phyloP scores from a whole-genome alignment of 2,888 invertebrate species.

The Aspidiotus destructor region DNA sequence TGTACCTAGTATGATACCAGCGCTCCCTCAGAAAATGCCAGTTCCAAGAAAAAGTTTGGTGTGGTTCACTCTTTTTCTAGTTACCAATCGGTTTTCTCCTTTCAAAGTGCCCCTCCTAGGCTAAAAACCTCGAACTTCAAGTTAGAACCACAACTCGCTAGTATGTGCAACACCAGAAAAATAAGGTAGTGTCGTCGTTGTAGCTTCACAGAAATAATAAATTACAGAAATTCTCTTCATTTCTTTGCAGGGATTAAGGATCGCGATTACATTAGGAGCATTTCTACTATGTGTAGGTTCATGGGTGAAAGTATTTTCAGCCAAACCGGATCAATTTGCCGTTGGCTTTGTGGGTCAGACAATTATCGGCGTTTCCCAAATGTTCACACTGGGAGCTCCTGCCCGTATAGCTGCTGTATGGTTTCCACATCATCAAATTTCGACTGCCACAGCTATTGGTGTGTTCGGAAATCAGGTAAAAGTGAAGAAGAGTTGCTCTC shows the following conservation, averaged over 20 bases:
- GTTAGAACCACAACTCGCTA: too few relatives aligned
- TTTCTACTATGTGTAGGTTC: conserved; percentile 79
- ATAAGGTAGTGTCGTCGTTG: too few relatives aligned
- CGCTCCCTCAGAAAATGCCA: too few relatives aligned
- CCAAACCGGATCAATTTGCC: conserved; percentile 73
- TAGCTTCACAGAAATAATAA: too few relatives aligned
- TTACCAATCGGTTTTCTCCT: too few relatives aligned
- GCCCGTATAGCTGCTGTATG: conserved; percentile 90
- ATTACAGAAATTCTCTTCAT: too few relatives aligned
- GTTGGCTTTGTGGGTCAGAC: conserved; percentile 84
- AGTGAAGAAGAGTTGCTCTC: neutral
- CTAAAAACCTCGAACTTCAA: too few relatives aligned
- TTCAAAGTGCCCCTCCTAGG: too few relatives aligned
- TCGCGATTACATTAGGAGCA: conserved; percentile 70
- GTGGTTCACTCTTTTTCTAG: too few relatives aligned
- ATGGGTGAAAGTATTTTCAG: conserved; percentile 84
- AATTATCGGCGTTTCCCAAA: conserved; percentile 74
- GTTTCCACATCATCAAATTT: conserved; percentile 94
- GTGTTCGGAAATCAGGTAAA: conserved; percentile 96
- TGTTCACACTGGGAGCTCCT: conserved; percentile 87
- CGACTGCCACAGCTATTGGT: conserved; percentile 92
- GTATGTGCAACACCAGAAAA: too few relatives aligned
- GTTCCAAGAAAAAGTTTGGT: too few relatives aligned
- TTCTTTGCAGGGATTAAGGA: conserved; percentile 63
- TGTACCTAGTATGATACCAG: too few relatives aligned